Percentiles rank a stretch among this genome's conserved stretches.
Conservation (phyloP, 2,797 vertebrate species). For the Malurus leucopterus region DNA sequence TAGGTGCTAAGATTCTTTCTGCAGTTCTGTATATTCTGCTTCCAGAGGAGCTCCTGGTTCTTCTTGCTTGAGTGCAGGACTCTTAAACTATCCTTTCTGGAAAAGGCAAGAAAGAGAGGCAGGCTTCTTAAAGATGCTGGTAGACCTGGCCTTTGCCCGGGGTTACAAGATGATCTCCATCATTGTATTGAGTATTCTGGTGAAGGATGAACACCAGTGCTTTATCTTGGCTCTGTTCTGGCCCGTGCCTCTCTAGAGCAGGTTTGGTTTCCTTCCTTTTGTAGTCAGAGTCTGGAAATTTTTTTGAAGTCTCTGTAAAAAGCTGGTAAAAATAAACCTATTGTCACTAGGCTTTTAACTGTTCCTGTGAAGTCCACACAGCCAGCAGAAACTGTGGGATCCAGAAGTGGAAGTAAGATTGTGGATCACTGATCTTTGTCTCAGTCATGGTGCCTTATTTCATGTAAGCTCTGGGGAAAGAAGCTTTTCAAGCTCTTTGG, state of each 20-base stretch:
- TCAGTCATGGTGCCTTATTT: not conserved
- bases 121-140: not conserved
- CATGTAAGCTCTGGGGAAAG: not conserved
- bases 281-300: not conserved
- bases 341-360: not conserved
- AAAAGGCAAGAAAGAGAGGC: not conserved
- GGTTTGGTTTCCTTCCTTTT: not conserved
- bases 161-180: not conserved
- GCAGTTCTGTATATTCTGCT: not conserved
- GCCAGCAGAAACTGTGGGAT: not conserved
- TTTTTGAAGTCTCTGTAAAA: not conserved
- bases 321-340: not conserved
- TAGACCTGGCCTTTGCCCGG: not conserved
- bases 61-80: not conserved
- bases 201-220: not conserved
- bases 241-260: not conserved
- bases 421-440: not conserved
- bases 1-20: not conserved
- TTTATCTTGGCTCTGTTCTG: not conserved
- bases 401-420: not conserved
- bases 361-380: not conserved
- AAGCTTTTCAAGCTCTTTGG: not conserved
- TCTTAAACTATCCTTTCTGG: not conserved
- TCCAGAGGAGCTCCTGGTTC: not conserved
- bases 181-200: not conserved